Evolutionary conservation across 2,888 invertebrate genomes (phyloP), one percentile per base, ranked within the genome.

Genomic region (Coleophora deauratella): DNA sequence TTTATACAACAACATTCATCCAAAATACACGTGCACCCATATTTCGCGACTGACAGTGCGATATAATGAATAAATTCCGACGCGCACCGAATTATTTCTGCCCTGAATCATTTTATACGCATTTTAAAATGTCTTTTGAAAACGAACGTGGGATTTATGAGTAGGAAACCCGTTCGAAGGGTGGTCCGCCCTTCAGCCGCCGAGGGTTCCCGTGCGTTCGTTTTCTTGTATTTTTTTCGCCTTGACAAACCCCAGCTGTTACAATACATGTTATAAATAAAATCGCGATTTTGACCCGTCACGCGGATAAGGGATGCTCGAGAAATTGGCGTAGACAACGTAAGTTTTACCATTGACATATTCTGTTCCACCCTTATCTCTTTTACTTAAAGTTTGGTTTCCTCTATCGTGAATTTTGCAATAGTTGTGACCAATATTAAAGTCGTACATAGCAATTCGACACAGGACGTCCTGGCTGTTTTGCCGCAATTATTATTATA

Each of bases 91-190:
- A 82, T 82, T 79, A 82, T 76, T 75, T 76, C 72, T 80, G 80
- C 82, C 72, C 81, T 76, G 76, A 77, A 84, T 84, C 80, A 81
- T 80, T 81, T 82, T 79, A 80, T 82, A 84, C 84, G 80, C 84
- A 67, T 84, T 85, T 85, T 81, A 84, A 84, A 84, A 79, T 72
- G 66, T 80, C 78, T 78, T 77, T 82, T 79, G 72, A 78, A 67
- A 73, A 65, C 56, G 72, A 76, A 79, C 85, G 85, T 85, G 85
- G 82, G 85, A 85, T 80, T 82, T 82, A 80, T 75, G 73, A 65
- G 58, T 59, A 60, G 58, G 68, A 67, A 84, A 84, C 84, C 84
- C 84, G 84, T 85, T 84, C 76, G 67, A 77, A 62, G 82, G 82
- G 80, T 74, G 75, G 71, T 67, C 75, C 60, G 60, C 66, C 66